Evolutionary conservation across 1,140 invertebrate genomes (phyloP).

Genomic region (Drosophila pseudoobscura): DNA sequence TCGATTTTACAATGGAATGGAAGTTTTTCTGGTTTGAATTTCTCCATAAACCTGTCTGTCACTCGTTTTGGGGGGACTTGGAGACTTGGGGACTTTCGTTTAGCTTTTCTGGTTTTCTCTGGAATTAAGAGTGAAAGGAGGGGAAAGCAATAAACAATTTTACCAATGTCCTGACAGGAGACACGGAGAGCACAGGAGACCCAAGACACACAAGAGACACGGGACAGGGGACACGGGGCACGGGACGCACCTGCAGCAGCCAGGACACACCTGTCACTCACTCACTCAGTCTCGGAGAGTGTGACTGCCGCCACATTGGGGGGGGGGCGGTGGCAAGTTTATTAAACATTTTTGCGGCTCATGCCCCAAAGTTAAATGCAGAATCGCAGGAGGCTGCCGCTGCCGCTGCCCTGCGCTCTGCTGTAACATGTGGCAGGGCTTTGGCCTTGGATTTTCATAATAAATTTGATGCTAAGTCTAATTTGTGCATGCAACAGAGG

Average conservation of each 20-base stretch:
- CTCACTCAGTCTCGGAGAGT: conserved; percentile 1
- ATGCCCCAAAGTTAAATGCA: conserved; percentile 20
- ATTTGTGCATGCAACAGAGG: conserved; percentile 41
- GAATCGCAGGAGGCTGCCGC: conserved; percentile 7
- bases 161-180: conserved; percentile 27
- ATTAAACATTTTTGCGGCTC: conserved; percentile 40
- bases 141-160: conserved; percentile 39
- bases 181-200: too few species aligned
- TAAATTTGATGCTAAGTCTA: conserved; percentile 46
- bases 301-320: conserved; percentile 8
- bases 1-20: not conserved
- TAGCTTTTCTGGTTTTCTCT: not conserved
- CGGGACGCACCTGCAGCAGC: not conserved
- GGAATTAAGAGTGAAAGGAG: not conserved
- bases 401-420: not conserved
- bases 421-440: not conserved
- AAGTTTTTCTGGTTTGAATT: conserved; percentile 32
- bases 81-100: not conserved
- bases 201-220: too few species aligned
- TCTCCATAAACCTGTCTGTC: conserved; percentile 28
- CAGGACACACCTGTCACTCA: conserved; percentile 21
- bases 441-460: not conserved
- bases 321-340: conserved; percentile 16
- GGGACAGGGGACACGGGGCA: too few species aligned
- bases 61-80: not conserved